Evolutionary conservation across 2,113 vertebrate genomes (phyloP), one percentile per base, ranked within the genome.

Genomic region (Brachypteracias leptosomus): DNA sequence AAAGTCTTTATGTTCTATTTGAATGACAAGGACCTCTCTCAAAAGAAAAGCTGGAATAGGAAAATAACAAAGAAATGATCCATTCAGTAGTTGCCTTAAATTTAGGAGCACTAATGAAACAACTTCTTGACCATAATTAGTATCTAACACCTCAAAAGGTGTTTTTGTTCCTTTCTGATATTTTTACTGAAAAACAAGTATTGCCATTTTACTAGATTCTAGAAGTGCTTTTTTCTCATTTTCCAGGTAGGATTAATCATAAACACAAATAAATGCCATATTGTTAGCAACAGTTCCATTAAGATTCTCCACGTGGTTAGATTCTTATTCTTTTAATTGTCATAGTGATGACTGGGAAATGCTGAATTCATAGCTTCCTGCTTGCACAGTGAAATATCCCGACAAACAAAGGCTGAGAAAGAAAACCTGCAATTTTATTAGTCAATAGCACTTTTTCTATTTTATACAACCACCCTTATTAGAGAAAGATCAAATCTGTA

Each of bases 1-100:
- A 97, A 90, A 97, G 74, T 57, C 82, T 96, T 97, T 97, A 98
- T 97, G 76, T 90, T 97, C 73, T 70, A 33, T 97, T 94, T 19
- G 21, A 79, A 97, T 29, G 18, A 78, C 36, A 96, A 95, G 75
- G 65, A 93, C 75, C 84, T 96, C 84, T 95, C 91, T 92, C 90
- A 96, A 95, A n/a, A 96, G 71, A 96, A 63, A 96, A 90, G 20
- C 54, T 82, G n/a, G 52, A 97, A 96, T 63, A 84, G 40, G 49
- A 89, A 97, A 97, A 97, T 91, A 96, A 96, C 65, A 93, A 86
- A 97, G 68, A 97, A 96, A 78, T 59, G n/a, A 95, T 88, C 63
- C 86, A 94, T 94, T 97, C 93, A 92, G 54, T 59, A 91, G 55
- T 96, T 96, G 62, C 57, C 92, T 96, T 95, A 93, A 94, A 95